Conservation (phyloP, 2,797 vertebrate genomes). For the Gallirallus australis region DNA sequence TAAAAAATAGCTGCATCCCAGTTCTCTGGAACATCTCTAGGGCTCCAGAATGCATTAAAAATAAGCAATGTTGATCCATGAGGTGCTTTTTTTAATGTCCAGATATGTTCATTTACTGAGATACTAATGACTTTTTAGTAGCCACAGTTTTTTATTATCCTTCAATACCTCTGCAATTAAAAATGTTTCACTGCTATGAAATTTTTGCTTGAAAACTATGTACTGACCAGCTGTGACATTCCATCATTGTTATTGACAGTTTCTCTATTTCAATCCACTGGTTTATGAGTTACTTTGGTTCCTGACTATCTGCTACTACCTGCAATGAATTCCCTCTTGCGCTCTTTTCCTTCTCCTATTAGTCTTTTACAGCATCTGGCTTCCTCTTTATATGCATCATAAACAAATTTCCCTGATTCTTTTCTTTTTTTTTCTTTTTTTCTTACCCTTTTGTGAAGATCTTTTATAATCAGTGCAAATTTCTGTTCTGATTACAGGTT, state of each 20-base stretch:
- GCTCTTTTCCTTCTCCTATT: neutral
- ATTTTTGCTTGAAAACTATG: fast-evolving
- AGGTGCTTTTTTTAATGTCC: neutral
- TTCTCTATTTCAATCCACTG: neutral
- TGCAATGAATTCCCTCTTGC: neutral
- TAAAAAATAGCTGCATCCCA: neutral
- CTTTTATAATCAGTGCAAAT: neutral
- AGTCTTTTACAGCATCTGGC: neutral
- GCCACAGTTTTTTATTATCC: neutral
- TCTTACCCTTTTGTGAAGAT: neutral
- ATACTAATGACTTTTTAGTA: neutral
- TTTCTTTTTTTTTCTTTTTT: neutral
- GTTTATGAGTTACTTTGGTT: neutral
- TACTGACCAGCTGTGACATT: neutral
- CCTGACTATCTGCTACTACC: neutral
- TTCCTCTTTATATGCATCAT: neutral
- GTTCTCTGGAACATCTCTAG: neutral
- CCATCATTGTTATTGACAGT: neutral
- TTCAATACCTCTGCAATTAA: neutral
- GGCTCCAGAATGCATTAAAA: neutral
- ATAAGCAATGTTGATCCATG: neutral
- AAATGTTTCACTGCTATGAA: neutral
- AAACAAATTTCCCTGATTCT: neutral
- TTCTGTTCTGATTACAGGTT: neutral
- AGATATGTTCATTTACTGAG: neutral